Evolutionary conservation across 1,140 invertebrate species (phyloP).

Genomic region (Scylla paramamosain): DNA sequence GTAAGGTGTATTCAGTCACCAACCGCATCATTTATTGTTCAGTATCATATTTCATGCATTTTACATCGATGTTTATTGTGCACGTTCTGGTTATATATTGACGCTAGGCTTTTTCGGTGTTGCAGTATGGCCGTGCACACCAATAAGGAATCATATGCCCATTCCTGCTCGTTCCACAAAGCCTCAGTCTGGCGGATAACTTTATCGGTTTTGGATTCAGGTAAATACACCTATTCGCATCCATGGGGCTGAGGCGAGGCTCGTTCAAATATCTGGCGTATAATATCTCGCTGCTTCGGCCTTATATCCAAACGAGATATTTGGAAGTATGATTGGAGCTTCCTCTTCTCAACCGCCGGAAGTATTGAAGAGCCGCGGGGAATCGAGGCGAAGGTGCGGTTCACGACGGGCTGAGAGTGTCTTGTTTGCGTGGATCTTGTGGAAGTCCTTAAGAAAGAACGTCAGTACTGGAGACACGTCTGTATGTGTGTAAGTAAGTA

Average conservation of each 20-base stretch:
- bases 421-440: no score
- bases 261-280: background rate
- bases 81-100: no score
- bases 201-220: background rate
- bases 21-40: no score
- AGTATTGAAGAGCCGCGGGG: background rate
- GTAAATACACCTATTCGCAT: background rate
- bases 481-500: no score
- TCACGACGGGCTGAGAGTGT: background rate
- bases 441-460: no score
- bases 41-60: no score
- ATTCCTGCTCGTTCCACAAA: background rate
- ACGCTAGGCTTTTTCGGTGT: background rate
- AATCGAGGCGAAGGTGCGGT: background rate
- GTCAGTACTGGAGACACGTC: no score
- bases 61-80: no score
- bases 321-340: conserved; percentile 6
- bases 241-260: background rate
- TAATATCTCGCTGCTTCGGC: background rate
- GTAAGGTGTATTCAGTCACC: no score
- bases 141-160: background rate
- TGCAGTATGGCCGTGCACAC: background rate
- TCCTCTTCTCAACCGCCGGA: background rate
- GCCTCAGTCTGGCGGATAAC: background rate
- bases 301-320: background rate